phyloP scores from a whole-genome alignment of 2,797 vertebrate genomes.

The Myotis vivesi region DNA sequence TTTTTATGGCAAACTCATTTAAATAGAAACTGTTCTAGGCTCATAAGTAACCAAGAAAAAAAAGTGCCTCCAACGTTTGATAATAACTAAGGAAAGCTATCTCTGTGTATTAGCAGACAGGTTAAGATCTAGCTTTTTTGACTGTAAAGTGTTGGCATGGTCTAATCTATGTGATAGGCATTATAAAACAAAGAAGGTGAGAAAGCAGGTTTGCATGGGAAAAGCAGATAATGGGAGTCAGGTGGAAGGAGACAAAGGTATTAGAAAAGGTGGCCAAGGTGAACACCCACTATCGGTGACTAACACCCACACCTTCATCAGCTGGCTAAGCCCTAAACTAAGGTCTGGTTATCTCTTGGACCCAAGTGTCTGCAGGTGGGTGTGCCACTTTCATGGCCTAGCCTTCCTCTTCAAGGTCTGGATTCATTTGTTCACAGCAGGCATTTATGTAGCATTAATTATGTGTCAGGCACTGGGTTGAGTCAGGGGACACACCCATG shows the following conservation, averaged over 20 bases:
- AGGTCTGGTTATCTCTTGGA: background rate
- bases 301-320: no score
- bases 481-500: background rate
- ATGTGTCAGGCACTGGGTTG: background rate
- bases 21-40: background rate
- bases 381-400: background rate
- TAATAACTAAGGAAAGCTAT: background rate
- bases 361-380: background rate
- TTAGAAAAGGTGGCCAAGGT: background rate
- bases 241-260: background rate
- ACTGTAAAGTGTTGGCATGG: background rate
- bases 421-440: background rate
- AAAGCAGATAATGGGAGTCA: background rate
- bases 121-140: background rate
- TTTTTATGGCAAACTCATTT: background rate
- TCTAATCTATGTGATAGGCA: background rate
- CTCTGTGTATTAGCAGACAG: background rate
- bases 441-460: background rate
- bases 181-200: background rate
- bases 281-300: background rate
- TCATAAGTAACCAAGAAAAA: background rate
- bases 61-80: background rate
- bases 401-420: background rate
- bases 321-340: rapidly evolving
- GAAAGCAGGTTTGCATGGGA: background rate